Evolutionary conservation across 2,797 vertebrate genomes (phyloP).

Genomic region (Rhinoraja longicauda): DNA sequence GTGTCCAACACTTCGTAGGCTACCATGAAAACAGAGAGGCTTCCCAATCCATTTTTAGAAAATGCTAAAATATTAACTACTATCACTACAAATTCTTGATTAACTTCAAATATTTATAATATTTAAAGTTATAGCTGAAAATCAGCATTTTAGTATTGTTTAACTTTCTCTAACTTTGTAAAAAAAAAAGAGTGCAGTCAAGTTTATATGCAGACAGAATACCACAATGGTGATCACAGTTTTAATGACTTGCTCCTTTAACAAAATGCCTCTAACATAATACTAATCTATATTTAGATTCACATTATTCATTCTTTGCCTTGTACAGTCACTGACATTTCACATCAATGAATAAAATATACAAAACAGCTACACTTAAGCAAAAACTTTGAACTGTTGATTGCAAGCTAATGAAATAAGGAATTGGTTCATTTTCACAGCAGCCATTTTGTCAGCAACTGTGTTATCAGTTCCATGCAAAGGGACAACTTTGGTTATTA

Average conservation of each 20-base stretch:
- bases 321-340: background rate
- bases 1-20: background rate
- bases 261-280: background rate
- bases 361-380: background rate
- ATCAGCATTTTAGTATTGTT: background rate
- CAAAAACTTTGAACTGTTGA: background rate
- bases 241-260: background rate
- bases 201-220: background rate
- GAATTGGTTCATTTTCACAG: background rate
- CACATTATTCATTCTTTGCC: background rate
- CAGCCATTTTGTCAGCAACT: background rate
- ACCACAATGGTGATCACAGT: background rate
- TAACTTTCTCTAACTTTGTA: background rate
- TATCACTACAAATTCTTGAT: background rate
- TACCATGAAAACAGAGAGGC: background rate
- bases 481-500: background rate
- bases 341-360: background rate
- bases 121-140: too few relatives aligned
- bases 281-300: slow-evolving; percentile 10
- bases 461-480: background rate
- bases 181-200: background rate
- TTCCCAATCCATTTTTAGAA: background rate
- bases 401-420: background rate
- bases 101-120: too few relatives aligned
- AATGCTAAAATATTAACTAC: background rate